A percentile compares a stretch with the other conserved stretches of the same genome.
phyloP scores from a whole-genome alignment of 2,888 invertebrate species.

The Scaeva pyrastri region DNA sequence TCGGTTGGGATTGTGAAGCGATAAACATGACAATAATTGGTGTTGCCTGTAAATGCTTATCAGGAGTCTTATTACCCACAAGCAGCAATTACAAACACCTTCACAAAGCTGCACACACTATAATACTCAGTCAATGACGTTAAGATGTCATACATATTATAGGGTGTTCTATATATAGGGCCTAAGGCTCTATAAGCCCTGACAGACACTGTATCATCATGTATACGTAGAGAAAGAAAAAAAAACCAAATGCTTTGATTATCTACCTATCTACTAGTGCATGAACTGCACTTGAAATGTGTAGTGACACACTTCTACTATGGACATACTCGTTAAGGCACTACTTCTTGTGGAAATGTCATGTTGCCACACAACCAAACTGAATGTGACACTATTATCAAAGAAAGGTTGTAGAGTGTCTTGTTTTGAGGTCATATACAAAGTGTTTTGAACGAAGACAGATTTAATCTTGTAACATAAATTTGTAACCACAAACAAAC shows the following conservation, averaged over 20 bases:
- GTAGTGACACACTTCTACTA: slow-evolving; percentile 11
- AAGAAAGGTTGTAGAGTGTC: slow-evolving; percentile 48
- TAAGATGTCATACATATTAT: not conserved
- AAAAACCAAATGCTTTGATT: too few relatives aligned
- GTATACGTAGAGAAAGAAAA: slow-evolving; percentile 23
- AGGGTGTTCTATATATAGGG: not conserved
- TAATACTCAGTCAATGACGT: not conserved
- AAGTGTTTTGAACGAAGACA: slow-evolving; percentile 46
- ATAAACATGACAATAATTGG: slow-evolving; percentile 69
- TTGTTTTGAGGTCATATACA: slow-evolving; percentile 60
- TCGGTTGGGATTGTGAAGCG: slow-evolving; percentile 36
- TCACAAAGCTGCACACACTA: not conserved
- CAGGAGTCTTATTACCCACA: slow-evolving; percentile 49
- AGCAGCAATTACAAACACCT: slow-evolving; percentile 41
- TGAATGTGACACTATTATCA: slow-evolving; percentile 44
- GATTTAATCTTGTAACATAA: slow-evolving; percentile 14
- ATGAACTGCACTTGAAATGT: slow-evolving; percentile 26
- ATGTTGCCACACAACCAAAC: slow-evolving; percentile 28
- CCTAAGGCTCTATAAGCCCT: slow-evolving; percentile 29
- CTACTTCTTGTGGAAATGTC: slow-evolving; percentile 36
- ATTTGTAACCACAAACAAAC: slow-evolving; percentile 51
- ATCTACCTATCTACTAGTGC: slow-evolving; percentile 2
- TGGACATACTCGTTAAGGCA: slow-evolving; percentile 10
- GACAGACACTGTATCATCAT: too few relatives aligned
- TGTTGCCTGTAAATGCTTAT: slow-evolving; percentile 66